Percentiles rank a stretch among this genome's conserved stretches.
Evolutionary conservation across 1,140 invertebrate genomes (phyloP).

Genomic region (Trachymyrmex septentrionalis): DNA sequence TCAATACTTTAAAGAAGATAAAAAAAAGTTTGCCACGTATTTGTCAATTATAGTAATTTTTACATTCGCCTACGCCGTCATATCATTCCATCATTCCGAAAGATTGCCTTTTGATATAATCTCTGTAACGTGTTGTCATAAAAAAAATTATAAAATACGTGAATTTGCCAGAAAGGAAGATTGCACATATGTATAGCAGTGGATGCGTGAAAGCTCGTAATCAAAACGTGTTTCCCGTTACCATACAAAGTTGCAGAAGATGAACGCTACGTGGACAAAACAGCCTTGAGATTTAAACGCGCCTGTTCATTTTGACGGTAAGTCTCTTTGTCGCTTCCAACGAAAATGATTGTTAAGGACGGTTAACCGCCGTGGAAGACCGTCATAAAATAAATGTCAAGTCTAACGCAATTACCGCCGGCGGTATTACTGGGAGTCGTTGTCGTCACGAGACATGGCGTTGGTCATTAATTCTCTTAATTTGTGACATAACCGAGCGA

Average conservation of each 20-base stretch:
- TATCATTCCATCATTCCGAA: background rate
- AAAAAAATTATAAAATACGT: slow-evolving; percentile 33
- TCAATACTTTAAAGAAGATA: background rate
- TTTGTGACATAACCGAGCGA: slow-evolving; percentile 71
- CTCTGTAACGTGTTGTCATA: background rate
- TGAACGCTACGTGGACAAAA: slow-evolving; percentile 14
- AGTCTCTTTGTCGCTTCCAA: slow-evolving; percentile 54
- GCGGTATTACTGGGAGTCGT: slow-evolving; percentile 46
- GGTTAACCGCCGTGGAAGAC: slow-evolving; percentile 60
- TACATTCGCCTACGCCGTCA: background rate
- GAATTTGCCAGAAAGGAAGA: slow-evolving; percentile 9
- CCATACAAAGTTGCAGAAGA: slow-evolving; percentile 36
- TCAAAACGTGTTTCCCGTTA: slow-evolving; percentile 55
- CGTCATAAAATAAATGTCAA: slow-evolving; percentile 75
- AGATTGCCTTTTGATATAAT: background rate
- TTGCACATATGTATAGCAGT: slow-evolving; percentile 18
- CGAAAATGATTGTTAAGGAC: slow-evolving; percentile 71
- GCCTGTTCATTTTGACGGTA: slow-evolving; percentile 66
- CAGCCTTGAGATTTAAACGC: slow-evolving; percentile 66
- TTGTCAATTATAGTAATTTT: background rate
- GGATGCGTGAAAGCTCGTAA: slow-evolving; percentile 21
- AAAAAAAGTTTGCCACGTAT: background rate
- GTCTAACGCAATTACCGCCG: slow-evolving; percentile 72
- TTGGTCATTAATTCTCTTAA: slow-evolving; percentile 75
- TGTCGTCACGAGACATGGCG: slow-evolving; percentile 62